Evolutionary conservation across 2,888 invertebrate genomes (phyloP).

Genomic region (Ichneumoninae sp.): DNA sequence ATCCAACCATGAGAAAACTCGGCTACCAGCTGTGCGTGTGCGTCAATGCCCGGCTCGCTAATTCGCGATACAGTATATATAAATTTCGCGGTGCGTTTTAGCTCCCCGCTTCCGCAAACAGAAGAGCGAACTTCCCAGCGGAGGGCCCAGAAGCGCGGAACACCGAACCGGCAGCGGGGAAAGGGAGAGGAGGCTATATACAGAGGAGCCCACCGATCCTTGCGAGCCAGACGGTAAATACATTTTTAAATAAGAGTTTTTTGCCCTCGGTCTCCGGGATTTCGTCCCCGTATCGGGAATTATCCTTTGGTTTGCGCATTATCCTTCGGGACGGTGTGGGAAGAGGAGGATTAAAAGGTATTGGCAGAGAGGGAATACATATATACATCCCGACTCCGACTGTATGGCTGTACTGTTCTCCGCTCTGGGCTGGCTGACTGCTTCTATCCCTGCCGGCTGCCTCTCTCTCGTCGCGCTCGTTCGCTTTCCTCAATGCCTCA

Average conservation of each 20-base stretch:
- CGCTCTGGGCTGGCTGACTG: conserved; percentile 58
- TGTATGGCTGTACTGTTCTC: conserved; percentile 47
- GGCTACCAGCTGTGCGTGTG: not conserved
- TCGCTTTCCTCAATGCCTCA: conserved; percentile 65
- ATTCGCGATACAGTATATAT: conserved; percentile 26
- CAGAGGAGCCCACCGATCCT: conserved; percentile 45
- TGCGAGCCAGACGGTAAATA: conserved; percentile 81
- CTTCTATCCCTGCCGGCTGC: conserved; percentile 64
- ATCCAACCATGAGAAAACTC: not conserved
- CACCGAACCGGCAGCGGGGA: conserved; percentile 23
- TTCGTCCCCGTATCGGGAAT: conserved; percentile 83
- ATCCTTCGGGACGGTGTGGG: conserved; percentile 79
- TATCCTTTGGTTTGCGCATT: conserved; percentile 84
- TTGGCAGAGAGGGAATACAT: conserved; percentile 32
- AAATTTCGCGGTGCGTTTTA: conserved; percentile 30
- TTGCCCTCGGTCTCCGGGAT: conserved; percentile 76
- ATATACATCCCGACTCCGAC: conserved; percentile 3
- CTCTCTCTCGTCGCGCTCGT: conserved; percentile 66
- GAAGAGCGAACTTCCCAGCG: conserved; percentile 63
- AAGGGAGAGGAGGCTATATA: not conserved
- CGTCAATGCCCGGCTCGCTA: not conserved
- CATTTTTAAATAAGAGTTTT: conserved; percentile 83
- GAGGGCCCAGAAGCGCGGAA: conserved; percentile 54
- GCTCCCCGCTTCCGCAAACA: conserved; percentile 40
- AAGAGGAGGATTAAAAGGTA: conserved; percentile 80